Percentiles rank a stretch among this genome's conserved stretches.
Evolutionary conservation across 2,113 vertebrate species (phyloP).

Genomic region (Alaudala cheleensis): DNA sequence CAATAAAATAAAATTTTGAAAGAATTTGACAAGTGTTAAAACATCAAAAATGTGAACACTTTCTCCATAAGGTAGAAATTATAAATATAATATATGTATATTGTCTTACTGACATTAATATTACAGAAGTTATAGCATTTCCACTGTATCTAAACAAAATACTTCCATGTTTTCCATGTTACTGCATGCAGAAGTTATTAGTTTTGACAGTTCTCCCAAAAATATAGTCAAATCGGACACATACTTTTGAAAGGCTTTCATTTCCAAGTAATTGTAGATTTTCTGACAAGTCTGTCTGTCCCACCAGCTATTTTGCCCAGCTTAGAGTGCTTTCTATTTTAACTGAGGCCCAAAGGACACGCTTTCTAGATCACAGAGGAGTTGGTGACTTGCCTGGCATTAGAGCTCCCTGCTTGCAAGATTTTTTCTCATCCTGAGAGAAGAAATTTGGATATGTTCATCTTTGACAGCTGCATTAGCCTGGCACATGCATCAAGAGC

Average conservation of each 20-base stretch:
- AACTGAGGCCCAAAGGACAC: not conserved
- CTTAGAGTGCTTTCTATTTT: not conserved
- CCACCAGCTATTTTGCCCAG: not conserved
- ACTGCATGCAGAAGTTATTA: not conserved
- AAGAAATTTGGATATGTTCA: not conserved
- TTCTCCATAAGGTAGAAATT: not conserved
- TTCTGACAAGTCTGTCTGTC: not conserved
- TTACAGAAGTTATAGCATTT: not conserved
- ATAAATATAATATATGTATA: not conserved
- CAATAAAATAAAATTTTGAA: not conserved
- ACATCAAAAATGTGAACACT: not conserved
- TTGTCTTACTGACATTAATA: not conserved
- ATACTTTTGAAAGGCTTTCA: not conserved
- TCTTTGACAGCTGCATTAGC: not conserved
- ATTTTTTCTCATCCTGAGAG: not conserved
- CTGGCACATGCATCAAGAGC: rapidly evolving
- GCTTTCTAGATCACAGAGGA: not conserved
- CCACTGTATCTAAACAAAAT: not conserved
- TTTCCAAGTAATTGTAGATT: not conserved
- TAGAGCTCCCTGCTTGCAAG: not conserved
- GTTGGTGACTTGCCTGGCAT: not conserved
- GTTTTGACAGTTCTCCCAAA: not conserved
- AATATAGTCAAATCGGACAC: not conserved
- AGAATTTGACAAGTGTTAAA: not conserved
- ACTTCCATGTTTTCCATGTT: not conserved